phyloP scores from a whole-genome alignment of 1,140 invertebrate genomes.

The Centruroides sculpturatus region DNA sequence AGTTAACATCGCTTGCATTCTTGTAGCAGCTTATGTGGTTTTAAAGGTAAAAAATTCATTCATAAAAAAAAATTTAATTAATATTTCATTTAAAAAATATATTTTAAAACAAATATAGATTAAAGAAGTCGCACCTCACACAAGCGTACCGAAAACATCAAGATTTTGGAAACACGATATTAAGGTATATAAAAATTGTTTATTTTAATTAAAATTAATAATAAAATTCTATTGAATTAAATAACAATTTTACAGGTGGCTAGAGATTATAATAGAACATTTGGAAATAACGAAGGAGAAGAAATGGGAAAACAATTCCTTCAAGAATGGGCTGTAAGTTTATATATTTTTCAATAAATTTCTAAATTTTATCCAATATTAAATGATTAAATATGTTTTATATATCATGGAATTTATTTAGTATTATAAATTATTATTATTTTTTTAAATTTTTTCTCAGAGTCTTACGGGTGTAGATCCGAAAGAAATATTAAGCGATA shows the following conservation, averaged over 20 bases:
- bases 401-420: neutral
- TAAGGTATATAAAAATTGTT: slow-evolving; percentile 31
- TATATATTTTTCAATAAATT: neutral
- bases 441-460: neutral
- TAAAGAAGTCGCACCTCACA: slow-evolving; percentile 71
- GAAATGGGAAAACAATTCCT: slow-evolving; percentile 19
- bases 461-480: slow-evolving; percentile 18
- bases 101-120: slow-evolving; percentile 36
- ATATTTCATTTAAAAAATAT: neutral
- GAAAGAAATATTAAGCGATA: slow-evolving; percentile 10
- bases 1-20: slow-evolving; percentile 70
- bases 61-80: neutral
- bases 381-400: neutral
- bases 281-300: slow-evolving; percentile 18
- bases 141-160: slow-evolving; percentile 51
- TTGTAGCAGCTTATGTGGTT: slow-evolving; percentile 62
- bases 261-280: slow-evolving; percentile 40
- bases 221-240: neutral
- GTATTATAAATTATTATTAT: no score
- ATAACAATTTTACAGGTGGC: slow-evolving; percentile 24
- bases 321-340: slow-evolving; percentile 20
- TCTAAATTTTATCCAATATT: neutral
- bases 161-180: slow-evolving; percentile 70
- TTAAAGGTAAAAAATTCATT: slow-evolving; percentile 43
- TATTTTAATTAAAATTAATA: neutral